Conservation (phyloP, 2,113 vertebrate species). For the Sapayoa aenigma region DNA sequence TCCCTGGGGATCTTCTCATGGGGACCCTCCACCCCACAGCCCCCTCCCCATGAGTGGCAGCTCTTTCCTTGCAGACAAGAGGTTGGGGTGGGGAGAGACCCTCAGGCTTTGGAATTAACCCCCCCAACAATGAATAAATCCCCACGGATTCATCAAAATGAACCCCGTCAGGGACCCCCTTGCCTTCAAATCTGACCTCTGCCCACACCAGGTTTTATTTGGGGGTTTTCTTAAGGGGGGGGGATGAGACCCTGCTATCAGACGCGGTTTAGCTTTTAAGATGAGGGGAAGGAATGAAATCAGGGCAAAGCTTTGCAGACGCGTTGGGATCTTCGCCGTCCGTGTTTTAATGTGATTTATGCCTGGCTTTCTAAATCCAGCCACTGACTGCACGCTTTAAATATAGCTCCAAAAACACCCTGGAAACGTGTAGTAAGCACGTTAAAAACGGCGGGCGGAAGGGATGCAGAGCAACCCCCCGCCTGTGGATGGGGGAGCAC, state of each 20-base stretch:
- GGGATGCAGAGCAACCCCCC: not conserved
- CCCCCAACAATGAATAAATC: not conserved
- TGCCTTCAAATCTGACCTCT: not conserved
- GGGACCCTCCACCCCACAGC: not conserved
- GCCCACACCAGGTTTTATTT: not conserved
- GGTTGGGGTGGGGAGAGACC: not conserved
- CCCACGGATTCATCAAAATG: not conserved
- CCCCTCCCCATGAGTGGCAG: not conserved
- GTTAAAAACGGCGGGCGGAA: not conserved
- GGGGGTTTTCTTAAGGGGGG: not conserved
- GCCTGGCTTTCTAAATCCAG: slow-evolving; percentile 27
- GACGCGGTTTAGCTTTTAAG: not conserved
- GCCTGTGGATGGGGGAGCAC: not conserved
- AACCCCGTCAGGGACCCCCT: not conserved
- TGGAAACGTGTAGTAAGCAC: not conserved
- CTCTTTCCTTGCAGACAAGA: not conserved
- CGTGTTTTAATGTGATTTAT: slow-evolving; percentile 23
- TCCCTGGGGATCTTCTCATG: not conserved
- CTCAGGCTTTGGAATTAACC: not conserved
- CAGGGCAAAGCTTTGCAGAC: not conserved
- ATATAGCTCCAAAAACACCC: slow-evolving; percentile 21
- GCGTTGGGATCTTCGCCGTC: not conserved
- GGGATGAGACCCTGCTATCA: not conserved
- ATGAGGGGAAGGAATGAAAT: not conserved
- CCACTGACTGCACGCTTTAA: slow-evolving; percentile 9